Percentiles rank a stretch among this genome's conserved stretches.
These are phyloP conservation scores for Bubalus kerabau DNA, from an alignment of 2,113 vertebrate species.

Conservation along the genomic window DNA sequence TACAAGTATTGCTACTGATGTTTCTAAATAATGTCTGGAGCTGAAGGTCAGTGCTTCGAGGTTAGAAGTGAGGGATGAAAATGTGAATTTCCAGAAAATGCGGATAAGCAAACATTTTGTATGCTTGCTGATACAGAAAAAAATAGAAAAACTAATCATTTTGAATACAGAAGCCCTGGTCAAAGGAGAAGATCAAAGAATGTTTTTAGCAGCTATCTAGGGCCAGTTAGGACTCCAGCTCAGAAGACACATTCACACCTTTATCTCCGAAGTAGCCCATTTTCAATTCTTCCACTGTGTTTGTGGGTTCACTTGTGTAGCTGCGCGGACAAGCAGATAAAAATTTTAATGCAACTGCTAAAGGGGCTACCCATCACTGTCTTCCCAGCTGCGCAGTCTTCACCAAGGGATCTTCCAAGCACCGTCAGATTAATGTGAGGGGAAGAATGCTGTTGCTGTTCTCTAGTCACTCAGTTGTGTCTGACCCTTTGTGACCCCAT, in stretches of 20 bases:
- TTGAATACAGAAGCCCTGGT: neutral
- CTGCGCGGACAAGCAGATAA: neutral
- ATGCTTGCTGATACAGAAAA: neutral
- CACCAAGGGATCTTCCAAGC: neutral
- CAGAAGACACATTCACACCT: neutral
- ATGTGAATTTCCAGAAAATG: neutral
- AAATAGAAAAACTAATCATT: neutral
- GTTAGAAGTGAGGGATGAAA: neutral
- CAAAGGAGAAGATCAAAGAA: neutral
- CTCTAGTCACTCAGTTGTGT: rapidly evolving
- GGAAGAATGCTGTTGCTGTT: neutral
- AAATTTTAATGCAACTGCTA: neutral
- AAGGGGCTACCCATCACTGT: neutral
- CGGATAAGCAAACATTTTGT: neutral
- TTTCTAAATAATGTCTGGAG: neutral
- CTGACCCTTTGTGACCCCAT: neutral
- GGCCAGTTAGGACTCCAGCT: neutral
- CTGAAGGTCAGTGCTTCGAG: neutral
- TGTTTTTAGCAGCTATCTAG: neutral
- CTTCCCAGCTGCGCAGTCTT: neutral
- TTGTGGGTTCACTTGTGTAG: neutral
- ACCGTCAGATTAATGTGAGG: neutral
- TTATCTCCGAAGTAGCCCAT: neutral
- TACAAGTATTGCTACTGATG: neutral
- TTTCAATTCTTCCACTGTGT: neutral